Evolutionary conservation across 1,140 invertebrate species (phyloP), one percentile per base, ranked within the genome.

Genomic region (Dreissena polymorpha): DNA sequence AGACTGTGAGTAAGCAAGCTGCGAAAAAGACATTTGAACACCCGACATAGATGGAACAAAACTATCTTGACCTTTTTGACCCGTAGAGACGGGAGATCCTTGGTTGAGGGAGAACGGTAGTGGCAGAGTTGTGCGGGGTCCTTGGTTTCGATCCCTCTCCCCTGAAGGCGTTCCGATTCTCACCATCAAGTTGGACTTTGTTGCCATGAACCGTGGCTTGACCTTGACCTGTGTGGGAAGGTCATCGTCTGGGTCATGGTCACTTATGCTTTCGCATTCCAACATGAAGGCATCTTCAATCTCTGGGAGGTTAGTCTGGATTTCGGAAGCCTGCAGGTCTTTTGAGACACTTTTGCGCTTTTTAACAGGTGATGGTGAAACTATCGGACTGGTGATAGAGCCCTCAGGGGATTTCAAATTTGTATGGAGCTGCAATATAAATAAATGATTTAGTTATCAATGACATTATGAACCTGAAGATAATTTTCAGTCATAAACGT

Each of bases 161-260:
- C 55, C 53, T 0, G 70, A 27, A 64, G 78, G 53, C 14, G 78
- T 72, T 23, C 55, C 68, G 16, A 64, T 80, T 18, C 53, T 51
- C 10, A 72, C 76, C 51, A 65, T 71, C 2, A 72, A 63, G 23
- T 51, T 65, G 12, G 70, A 0, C 53, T 82, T 82, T 39, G 39
- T 39, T 27, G 55, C 8, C 49, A 21, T 64, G 55, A 67, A 51
- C 16, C 21, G 65, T 21, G 79, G 53, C 29, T 74, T 82, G 50
- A 82, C 68, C 71, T 82, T 82, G 68, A 82, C 79, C 79, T 82
- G 70, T 5, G 79, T 67, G 5, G 71, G 79, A 51, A 80, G 78
- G 68, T 39, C 69, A 68, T 82, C 70, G 51, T 78, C 75, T 8
- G 13, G 39, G 14, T 55, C 25, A 60, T 60, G 16, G 57, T 60